Evolutionary conservation across 2,797 vertebrate species (phyloP), one percentile per base, ranked within the genome.

Genomic region (Harpagifer antarcticus): DNA sequence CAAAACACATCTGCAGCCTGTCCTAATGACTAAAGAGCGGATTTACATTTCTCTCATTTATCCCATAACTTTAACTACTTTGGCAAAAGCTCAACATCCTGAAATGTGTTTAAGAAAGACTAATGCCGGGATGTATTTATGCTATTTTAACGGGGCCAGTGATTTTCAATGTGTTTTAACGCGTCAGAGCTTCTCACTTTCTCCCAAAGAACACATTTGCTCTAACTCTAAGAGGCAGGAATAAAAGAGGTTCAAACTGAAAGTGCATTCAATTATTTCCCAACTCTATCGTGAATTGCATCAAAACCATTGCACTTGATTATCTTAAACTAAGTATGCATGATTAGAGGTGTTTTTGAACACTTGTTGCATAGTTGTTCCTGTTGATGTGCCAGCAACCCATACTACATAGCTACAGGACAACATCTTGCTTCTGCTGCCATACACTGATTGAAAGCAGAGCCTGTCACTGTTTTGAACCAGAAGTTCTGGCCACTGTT

Each of bases 41-140:
- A 80, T 88, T 86, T 83, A 52, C 63, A 74, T 81, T 84, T 79
- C 73, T 79, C 59, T 67, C 68, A 80, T 86, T 74, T 63, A 54
- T 47, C 73, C 48, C 57, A 20, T 48, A 68, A 70, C 65, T 75
- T 76, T 53, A 80, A 50, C 56, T 53, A 49, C 40, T 67, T 52
- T 68, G 33, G 47, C 9, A n/a, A 63, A 63, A 76, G 77, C 23
- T 59, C 33, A 47, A 55, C 62, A 72, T 64, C 52, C 54, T 70
- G 68, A 84, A 68, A 82, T 44, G 57, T 77, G 60, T 74, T 59
- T 52, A 70, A 53, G 19, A 77, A 74, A 40, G 40, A 31, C 56
- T 65, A 74, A 74, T 49, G 52, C 58, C 10, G 47, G 31, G 54
- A 72, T 14, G 3, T 66, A 67, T 88, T 78, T 75, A 83, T 81